phyloP scores from a whole-genome alignment of 2,888 invertebrate species.

The Amiota communis region DNA sequence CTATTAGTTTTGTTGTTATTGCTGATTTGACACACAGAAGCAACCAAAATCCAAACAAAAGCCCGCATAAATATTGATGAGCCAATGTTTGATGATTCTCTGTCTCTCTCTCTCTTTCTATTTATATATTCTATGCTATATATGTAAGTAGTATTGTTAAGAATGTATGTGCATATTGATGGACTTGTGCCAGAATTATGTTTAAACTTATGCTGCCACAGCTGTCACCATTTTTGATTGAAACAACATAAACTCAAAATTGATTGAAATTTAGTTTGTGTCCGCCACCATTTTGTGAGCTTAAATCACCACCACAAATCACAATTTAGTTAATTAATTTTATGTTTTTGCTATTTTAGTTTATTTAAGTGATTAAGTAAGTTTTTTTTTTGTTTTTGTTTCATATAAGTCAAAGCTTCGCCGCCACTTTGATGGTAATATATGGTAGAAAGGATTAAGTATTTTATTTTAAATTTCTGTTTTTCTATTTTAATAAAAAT shows the following conservation, averaged over 20 bases:
- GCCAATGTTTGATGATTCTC: constrained; percentile 16
- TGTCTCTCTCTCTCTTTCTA: background rate
- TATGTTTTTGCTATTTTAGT: constrained; percentile 48
- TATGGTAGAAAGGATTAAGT: no score
- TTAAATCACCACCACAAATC: background rate
- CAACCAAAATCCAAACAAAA: background rate
- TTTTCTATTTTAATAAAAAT: no score
- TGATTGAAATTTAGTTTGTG: background rate
- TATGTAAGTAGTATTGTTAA: background rate
- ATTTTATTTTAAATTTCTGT: no score
- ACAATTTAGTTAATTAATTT: constrained; percentile 64
- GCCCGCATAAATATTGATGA: constrained; percentile 59
- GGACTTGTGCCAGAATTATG: constrained; percentile 66
- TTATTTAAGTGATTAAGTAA: background rate
- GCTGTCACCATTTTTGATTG: constrained; percentile 65
- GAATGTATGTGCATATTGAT: constrained; percentile 45
- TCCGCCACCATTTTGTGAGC: background rate
- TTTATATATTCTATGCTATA: no score
- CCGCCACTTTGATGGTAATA: no score
- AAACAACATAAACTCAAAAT: constrained; percentile 44
- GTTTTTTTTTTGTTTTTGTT: constrained; percentile 53
- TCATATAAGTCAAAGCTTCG: no score
- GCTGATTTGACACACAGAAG: background rate
- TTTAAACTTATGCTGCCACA: constrained; percentile 63
- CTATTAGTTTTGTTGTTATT: constrained; percentile 56